Conservation (phyloP, 2,113 vertebrate genomes). For the cat (Felis catus) region F.catus_Fca126_mat1.0 CM031421.1:17162001-17162500, state of each 20-base stretch:
- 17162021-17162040: background rate
- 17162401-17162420: background rate
- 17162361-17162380: background rate
- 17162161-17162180: background rate
- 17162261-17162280: background rate
- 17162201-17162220: background rate
- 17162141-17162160: background rate
- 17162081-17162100: background rate
- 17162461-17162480: background rate
- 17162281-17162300: background rate
- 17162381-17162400: background rate
- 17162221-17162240: background rate
- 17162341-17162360: background rate
- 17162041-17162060: background rate
- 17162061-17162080: background rate
- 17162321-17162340: background rate
- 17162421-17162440: background rate
- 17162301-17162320: background rate
- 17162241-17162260: background rate
- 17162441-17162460: too few relatives aligned
- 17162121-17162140: background rate
- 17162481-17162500: constrained; percentile 74
- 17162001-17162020: background rate
- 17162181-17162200: background rate
- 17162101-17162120: background rate